A percentile compares a stretch with the other conserved stretches of the same genome.
phyloP scores from a whole-genome alignment of 2,113 vertebrate genomes.

The Hepsetus odoe region DNA sequence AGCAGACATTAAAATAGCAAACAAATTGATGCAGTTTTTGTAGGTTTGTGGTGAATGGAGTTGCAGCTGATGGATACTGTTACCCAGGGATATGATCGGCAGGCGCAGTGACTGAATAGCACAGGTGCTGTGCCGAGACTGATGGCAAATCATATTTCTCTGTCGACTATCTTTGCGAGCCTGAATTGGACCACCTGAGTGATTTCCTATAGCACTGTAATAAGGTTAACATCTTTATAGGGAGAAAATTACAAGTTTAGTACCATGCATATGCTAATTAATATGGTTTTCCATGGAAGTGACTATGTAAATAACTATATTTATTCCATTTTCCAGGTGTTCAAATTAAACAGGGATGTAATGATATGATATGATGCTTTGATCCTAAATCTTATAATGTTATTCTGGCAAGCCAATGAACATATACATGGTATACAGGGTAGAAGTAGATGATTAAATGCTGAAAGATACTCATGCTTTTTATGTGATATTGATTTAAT shows the following conservation, averaged over 20 bases:
- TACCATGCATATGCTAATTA: conserved; percentile 16
- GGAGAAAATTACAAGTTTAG: conserved; percentile 34
- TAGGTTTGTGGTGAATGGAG: conserved; percentile 70
- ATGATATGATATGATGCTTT: not conserved
- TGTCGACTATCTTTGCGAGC: not conserved
- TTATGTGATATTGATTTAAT: too few species aligned
- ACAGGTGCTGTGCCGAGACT: conserved; percentile 67
- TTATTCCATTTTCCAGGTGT: not conserved
- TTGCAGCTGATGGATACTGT: conserved; percentile 77
- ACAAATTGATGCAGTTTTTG: conserved; percentile 76
- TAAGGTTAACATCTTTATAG: conserved; percentile 44
- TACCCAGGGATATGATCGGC: conserved; percentile 68
- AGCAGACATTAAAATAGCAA: conserved; percentile 79
- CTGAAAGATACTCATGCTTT: too few species aligned
- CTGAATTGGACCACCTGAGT: conserved; percentile 14
- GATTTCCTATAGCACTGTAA: conserved; percentile 23
- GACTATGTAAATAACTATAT: not conserved
- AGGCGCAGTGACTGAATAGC: conserved; percentile 57
- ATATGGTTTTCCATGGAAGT: not conserved
- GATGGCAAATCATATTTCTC: conserved; percentile 31
- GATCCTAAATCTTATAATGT: not conserved
- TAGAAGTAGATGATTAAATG: too few species aligned
- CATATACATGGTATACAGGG: not conserved
- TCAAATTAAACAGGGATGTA: too few species aligned
- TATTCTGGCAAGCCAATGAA: not conserved